Evolutionary conservation across 1,140 invertebrate species (phyloP), one percentile per base, ranked within the genome.

Genomic region (Idris sp.): DNA sequence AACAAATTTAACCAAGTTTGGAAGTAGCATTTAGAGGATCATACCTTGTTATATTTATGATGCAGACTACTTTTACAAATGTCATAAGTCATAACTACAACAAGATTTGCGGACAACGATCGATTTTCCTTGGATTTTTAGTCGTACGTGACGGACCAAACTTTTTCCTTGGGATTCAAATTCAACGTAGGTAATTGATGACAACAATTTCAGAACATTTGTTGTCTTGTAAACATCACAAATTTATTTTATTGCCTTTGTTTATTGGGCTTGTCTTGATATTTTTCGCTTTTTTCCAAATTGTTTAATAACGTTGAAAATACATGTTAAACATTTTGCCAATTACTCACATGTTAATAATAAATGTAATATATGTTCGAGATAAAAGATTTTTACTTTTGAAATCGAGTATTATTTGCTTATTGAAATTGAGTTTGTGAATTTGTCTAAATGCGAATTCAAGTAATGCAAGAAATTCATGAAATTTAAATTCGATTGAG

Each of bases 61-160:
- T 43, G 28, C 1, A 43, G 51, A 51, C 31, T 65, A 54, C 30
- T 13, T 46, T 54, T 38, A 19, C 28, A 46, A 26, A 46, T n/a
- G 48, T 65, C 49, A 35, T 38, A 54, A 65, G 36, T 54, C 30
- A 10, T 4, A 51, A 65, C 40, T 54, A 31, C 31, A 54, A 49
- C 61, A 65, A 43, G 40, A 53, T 65, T 65, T 65, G 61, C 61
- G 49, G 46, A 28, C 19, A 22, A 58, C 25, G 40, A 3, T 19
- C 28, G 19, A 44, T 25, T 35, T n/a, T n/a, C n/a, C n/a, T n/a
- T n/a, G n/a, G 10, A 14, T 0, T 0, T 38, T 22, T 10, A 43
- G 41, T 6, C 41, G n/a, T 62, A 62, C 58, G 58, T 62, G 58
- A 51, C 56, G 16, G 19, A 19, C 25, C 4, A 61, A 49, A 48